A percentile compares a stretch with the other conserved stretches of the same genome.
These are phyloP conservation scores for Noctua comes DNA, from an alignment of 2,888 invertebrate species.

Conservation along the genomic window DNA sequence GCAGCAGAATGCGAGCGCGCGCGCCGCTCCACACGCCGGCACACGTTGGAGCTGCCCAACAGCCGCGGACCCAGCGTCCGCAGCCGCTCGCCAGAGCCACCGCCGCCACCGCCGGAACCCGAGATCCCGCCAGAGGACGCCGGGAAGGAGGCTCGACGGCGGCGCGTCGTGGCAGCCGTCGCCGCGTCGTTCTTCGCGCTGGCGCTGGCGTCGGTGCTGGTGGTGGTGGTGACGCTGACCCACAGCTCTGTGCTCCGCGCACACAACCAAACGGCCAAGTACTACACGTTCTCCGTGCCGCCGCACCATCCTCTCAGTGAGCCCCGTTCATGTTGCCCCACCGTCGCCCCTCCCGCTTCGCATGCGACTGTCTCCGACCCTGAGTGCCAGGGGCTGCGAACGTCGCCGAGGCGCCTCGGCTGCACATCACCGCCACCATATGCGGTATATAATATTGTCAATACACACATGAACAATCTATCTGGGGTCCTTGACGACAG, in stretches of 20 bases:
- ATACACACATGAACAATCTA: conserved; percentile 73
- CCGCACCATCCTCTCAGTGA: conserved; percentile 91
- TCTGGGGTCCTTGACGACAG: conserved; percentile 72
- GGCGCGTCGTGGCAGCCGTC: conserved; percentile 93
- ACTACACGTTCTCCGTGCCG: conserved; percentile 92
- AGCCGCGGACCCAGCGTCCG: conserved; percentile 87
- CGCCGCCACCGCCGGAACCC: conserved; percentile 81
- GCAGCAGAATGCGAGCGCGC: conserved; percentile 88
- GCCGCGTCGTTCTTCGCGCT: conserved; percentile 94
- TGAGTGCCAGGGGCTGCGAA: conserved; percentile 89
- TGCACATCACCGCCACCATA: conserved; percentile 80
- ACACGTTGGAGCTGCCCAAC: conserved; percentile 85
- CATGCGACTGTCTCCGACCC: conserved; percentile 90
- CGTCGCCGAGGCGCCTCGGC: conserved; percentile 82
- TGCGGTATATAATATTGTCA: conserved; percentile 84
- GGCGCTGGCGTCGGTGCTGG: conserved; percentile 93
- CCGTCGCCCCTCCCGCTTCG: conserved; percentile 90
- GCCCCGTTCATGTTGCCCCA: conserved; percentile 91
- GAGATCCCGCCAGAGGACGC: conserved; percentile 89
- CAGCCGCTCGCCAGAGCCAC: conserved; percentile 86
- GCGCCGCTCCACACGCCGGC: conserved; percentile 83
- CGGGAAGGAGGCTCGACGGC: conserved; percentile 92
- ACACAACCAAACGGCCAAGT: conserved; percentile 92
- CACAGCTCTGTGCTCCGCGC: conserved; percentile 92
- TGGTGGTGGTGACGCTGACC: conserved; percentile 94